Percentiles rank a stretch among this genome's conserved stretches.
These are phyloP conservation scores for Bombus confusus DNA, from an alignment of 1,140 invertebrate species.

Conservation along the genomic window DNA sequence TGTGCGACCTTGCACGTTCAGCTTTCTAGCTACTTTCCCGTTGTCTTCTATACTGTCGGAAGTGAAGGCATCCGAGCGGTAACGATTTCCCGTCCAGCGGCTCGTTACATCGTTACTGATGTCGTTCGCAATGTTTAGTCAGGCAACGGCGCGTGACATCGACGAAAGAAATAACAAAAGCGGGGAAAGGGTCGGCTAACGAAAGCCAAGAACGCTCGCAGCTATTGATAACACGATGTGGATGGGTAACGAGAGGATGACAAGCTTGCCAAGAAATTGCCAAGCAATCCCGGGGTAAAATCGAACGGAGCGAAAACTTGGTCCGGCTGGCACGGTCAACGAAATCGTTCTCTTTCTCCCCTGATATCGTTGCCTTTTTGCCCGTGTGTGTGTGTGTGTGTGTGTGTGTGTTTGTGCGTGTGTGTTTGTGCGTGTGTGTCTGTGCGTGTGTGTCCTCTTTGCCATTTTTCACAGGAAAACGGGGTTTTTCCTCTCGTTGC, in stretches of 20 bases:
- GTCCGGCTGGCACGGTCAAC: constrained; percentile 21
- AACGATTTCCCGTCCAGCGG: constrained; percentile 43
- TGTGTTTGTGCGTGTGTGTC: accelerated
- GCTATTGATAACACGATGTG: constrained; percentile 42
- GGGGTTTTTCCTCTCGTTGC: not conserved
- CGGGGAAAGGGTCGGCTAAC: not conserved
- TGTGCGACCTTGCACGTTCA: not conserved
- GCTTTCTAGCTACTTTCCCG: not conserved
- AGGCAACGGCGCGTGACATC: not conserved
- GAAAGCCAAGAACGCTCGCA: constrained; percentile 19
- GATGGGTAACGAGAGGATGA: constrained; percentile 45
- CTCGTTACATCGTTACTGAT: constrained; percentile 44
- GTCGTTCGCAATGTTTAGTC: constrained; percentile 43
- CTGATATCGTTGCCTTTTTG: constrained; percentile 9
- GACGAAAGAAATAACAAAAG: constrained; percentile 15
- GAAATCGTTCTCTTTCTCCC: not conserved
- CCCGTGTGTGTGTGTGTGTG: accelerated
- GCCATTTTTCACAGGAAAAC: not conserved
- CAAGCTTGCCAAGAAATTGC: constrained; percentile 51
- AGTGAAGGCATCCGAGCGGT: constrained; percentile 1
- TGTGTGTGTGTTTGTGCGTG: accelerated
- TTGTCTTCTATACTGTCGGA: not conserved
- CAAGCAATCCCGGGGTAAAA: not conserved
- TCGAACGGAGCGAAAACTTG: not conserved
- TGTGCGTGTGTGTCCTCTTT: too few species aligned